Conservation (phyloP, 2,888 invertebrate genomes). For the Hipparchia sbordonii region DNA sequence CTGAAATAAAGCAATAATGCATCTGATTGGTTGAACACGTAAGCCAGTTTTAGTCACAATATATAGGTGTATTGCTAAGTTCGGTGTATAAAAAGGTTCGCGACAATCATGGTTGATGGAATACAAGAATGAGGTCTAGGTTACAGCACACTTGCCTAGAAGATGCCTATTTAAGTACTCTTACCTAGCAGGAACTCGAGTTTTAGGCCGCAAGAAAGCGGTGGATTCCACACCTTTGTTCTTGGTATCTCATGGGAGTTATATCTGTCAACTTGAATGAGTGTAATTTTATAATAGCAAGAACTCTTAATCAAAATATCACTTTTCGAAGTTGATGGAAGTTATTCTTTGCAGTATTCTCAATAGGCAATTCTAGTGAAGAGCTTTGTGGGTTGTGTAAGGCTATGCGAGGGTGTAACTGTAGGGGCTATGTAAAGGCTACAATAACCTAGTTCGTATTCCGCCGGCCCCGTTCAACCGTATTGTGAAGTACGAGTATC, state of each 20-base stretch:
- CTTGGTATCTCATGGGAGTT: too few relatives aligned
- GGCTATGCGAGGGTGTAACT: not conserved
- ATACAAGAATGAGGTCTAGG: too few relatives aligned
- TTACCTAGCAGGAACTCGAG: too few relatives aligned
- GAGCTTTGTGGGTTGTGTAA: not conserved
- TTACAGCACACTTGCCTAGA: too few relatives aligned
- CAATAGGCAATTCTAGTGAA: not conserved
- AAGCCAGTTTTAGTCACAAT: too few relatives aligned
- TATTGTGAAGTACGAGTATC: constrained; percentile 11
- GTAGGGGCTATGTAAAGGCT: not conserved
- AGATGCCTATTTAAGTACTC: too few relatives aligned
- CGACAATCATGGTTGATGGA: too few relatives aligned
- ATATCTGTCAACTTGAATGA: not conserved
- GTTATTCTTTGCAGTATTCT: constrained; percentile 7
- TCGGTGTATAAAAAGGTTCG: too few relatives aligned
- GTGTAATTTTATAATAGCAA: not conserved
- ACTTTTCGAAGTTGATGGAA: constrained; percentile 5
- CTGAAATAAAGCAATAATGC: not conserved
- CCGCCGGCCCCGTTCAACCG: not conserved
- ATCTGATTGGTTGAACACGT: not conserved
- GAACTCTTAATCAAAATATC: not conserved
- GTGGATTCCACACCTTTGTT: too few relatives aligned
- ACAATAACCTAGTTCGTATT: constrained; percentile 11
- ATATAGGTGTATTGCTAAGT: too few relatives aligned
- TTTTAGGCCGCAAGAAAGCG: too few relatives aligned